Evolutionary conservation across 1,140 invertebrate genomes (phyloP).

Genomic region (Octopus sinensis): DNA sequence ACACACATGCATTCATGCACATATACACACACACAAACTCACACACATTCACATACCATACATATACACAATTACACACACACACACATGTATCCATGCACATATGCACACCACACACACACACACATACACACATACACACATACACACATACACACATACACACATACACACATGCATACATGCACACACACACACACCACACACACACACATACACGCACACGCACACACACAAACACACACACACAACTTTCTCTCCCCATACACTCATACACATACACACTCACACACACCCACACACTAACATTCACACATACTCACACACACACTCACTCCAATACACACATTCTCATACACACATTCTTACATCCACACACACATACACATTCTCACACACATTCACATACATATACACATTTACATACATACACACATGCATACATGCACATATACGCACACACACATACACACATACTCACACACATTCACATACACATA

Average conservation of each 20-base stretch:
- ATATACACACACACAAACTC: background rate
- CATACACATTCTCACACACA: background rate
- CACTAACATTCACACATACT: background rate
- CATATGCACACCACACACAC: background rate
- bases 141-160: too few relatives aligned
- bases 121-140: background rate
- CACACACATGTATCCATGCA: background rate
- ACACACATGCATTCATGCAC: background rate
- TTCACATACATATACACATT: background rate
- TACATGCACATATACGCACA: background rate
- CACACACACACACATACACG: background rate
- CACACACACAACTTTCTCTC: too few relatives aligned
- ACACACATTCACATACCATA: background rate
- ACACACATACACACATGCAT: too few relatives aligned
- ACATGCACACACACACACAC: background rate
- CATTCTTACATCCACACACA: background rate
- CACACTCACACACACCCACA: background rate
- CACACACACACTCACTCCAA: background rate
- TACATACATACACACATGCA: background rate
- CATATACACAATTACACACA: background rate
- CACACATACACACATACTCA: background rate
- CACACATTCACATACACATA: background rate
- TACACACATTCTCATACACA: too few relatives aligned
- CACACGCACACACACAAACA: too few relatives aligned
- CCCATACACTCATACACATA: background rate